These are phyloP conservation scores for Leptinotarsa tumamoca DNA, from an alignment of 2,888 invertebrate species.

Conservation along the genomic window DNA sequence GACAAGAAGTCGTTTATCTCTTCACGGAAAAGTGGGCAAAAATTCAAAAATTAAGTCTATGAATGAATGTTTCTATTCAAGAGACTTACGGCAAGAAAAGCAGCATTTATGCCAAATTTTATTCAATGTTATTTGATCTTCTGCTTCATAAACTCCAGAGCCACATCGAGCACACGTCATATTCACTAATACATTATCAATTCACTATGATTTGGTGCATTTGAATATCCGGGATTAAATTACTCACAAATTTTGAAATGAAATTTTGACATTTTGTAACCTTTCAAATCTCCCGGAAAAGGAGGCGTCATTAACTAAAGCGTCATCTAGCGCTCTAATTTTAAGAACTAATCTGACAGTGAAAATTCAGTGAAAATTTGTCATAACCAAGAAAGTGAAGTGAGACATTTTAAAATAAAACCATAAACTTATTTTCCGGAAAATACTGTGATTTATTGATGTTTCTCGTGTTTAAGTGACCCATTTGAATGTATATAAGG, in stretches of 20 bases:
- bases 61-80: neutral
- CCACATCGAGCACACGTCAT: conserved; percentile 56
- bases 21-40: no score
- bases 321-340: conserved; percentile 47
- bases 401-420: conserved; percentile 50
- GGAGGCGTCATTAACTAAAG: conserved; percentile 35
- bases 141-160: conserved; percentile 51
- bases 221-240: neutral
- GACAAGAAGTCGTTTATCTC: no score
- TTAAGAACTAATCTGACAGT: conserved; percentile 22
- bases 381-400: conserved; percentile 57
- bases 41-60: neutral
- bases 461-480: conserved; percentile 46
- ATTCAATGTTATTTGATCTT: conserved; percentile 55
- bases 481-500: conserved; percentile 44
- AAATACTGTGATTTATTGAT: conserved; percentile 49
- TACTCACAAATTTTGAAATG: conserved; percentile 21
- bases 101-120: conserved; percentile 58
- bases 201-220: conserved; percentile 11
- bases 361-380: conserved; percentile 50
- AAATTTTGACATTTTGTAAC: conserved; percentile 39
- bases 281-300: conserved; percentile 39
- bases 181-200: conserved; percentile 17
- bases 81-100: conserved; percentile 57
- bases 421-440: conserved; percentile 45